Evolutionary conservation across 2,113 vertebrate genomes (phyloP), one percentile per base, ranked within the genome.

Genomic region (Leptobrachium ailaonicum): DNA sequence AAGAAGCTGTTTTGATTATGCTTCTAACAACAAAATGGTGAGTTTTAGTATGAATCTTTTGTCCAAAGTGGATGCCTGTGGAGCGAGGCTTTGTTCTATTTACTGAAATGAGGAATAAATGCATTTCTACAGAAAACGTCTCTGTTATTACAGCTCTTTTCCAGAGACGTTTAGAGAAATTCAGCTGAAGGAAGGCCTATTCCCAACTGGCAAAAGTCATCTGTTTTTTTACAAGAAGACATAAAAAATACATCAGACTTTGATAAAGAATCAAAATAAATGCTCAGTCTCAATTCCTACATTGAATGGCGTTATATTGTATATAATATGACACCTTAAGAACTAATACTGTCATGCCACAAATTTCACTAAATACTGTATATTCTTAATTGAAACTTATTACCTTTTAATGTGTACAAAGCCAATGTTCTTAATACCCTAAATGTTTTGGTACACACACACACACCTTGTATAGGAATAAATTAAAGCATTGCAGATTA

Each of bases 141-240:
- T 74, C 62, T 66, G 56, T 80, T 67, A 73, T 67, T 73, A 73
- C 62, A 80, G 62, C 63, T 56, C 53, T 73, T 73, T 80, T 68
- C 67, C 71, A 80, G 66, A 32, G 42, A 45, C 41, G 50, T 73
- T 74, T 47, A 74, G 20, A 69, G 71, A 64, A 80, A 67, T 80
- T 63, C 41, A 68, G 42, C 40, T 74, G 41, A 74, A 71, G 9
- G 1, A 80, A 74, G 54, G 50, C 44, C 54, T 14, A 45, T 68
- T 74, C 76, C 71, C 78, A 68, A 53, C 71, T 74, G 78, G 71
- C 60, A 74, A 71, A 68, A 58, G 53, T 45, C 54, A 56, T 32
- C 45, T 43, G 53, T 45, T 68, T 45, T 74, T 50, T 50, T 56
- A 41, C 74, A 73, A 80, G 78, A 42, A 80, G 71, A 66, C 64